These are phyloP conservation scores for Brachyhypopomus gauderio DNA, from an alignment of 2,113 vertebrate species.

Conservation along the genomic window DNA sequence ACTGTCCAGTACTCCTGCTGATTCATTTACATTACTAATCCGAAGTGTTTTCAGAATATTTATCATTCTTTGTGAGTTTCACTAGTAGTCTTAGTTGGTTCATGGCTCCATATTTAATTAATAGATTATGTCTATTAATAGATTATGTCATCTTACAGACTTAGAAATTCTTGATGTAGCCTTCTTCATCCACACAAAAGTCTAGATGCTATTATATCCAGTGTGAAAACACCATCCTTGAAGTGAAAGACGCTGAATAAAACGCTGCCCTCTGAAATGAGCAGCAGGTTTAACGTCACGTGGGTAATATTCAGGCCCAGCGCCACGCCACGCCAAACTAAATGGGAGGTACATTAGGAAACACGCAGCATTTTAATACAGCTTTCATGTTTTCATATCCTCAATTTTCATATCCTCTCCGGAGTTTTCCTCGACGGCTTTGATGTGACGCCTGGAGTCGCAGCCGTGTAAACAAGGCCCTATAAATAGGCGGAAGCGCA, in stretches of 20 bases:
- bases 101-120: neutral
- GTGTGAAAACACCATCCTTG: neutral
- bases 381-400: slow-evolving; percentile 50
- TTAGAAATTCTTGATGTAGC: neutral
- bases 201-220: neutral
- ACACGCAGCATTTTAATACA: slow-evolving; percentile 44
- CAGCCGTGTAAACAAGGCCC: slow-evolving; percentile 57
- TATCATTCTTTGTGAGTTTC: neutral
- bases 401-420: slow-evolving; percentile 57
- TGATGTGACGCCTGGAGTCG: slow-evolving; percentile 48
- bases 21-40: neutral
- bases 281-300: neutral
- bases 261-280: neutral
- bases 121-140: too few relatives aligned
- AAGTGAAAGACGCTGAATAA: neutral
- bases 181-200: slow-evolving; percentile 6
- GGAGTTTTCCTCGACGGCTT: slow-evolving; percentile 42
- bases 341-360: slow-evolving; percentile 37
- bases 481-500: slow-evolving; percentile 58
- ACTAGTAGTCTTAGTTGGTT: neutral
- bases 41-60: slow-evolving; percentile 3
- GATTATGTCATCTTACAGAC: slow-evolving; percentile 13
- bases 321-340: slow-evolving; percentile 28
- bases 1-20: neutral
- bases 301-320: neutral